Evolutionary conservation across 2,113 vertebrate species (phyloP).

Genomic region (Sebastes schlegelii): DNA sequence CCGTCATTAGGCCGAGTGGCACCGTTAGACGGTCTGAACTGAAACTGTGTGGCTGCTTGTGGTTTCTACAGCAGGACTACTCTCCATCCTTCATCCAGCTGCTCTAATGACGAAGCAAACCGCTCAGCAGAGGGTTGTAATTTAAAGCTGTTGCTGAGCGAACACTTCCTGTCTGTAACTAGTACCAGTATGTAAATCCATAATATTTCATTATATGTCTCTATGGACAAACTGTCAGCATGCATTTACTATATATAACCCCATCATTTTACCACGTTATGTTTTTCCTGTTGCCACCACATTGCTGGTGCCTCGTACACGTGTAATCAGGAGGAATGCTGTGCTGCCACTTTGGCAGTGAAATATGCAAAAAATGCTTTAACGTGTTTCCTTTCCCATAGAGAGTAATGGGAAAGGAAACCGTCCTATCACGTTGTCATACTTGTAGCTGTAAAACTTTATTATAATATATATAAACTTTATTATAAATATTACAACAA

Average conservation of each 20-base stretch:
- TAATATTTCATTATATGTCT: neutral
- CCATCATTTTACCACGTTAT: slow-evolving; percentile 18
- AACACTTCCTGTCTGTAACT: slow-evolving; percentile 34
- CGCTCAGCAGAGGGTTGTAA: slow-evolving; percentile 27
- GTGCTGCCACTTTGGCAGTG: slow-evolving; percentile 2
- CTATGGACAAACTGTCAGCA: slow-evolving; percentile 14
- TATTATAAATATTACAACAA: too few species aligned
- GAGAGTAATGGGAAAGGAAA: neutral
- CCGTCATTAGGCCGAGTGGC: slow-evolving; percentile 1
- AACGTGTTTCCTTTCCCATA: neutral
- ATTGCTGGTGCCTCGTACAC: slow-evolving; percentile 14
- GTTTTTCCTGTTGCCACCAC: slow-evolving; percentile 13
- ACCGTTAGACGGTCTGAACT: neutral
- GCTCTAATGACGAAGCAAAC: slow-evolving; percentile 12
- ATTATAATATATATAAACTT: too few species aligned
- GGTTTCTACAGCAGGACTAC: neutral
- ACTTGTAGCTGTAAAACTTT: neutral
- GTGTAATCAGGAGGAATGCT: slow-evolving; percentile 41
- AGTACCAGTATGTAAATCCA: slow-evolving; percentile 6
- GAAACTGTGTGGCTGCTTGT: neutral
- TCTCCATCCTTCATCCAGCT: neutral
- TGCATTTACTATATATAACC: slow-evolving; percentile 10
- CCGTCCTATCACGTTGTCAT: neutral
- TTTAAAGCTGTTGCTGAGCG: slow-evolving; percentile 27
- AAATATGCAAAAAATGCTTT: neutral